These are phyloP conservation scores for Uropsilus gracilis DNA, from an alignment of 2,113 vertebrate species.

Conservation along the genomic window DNA sequence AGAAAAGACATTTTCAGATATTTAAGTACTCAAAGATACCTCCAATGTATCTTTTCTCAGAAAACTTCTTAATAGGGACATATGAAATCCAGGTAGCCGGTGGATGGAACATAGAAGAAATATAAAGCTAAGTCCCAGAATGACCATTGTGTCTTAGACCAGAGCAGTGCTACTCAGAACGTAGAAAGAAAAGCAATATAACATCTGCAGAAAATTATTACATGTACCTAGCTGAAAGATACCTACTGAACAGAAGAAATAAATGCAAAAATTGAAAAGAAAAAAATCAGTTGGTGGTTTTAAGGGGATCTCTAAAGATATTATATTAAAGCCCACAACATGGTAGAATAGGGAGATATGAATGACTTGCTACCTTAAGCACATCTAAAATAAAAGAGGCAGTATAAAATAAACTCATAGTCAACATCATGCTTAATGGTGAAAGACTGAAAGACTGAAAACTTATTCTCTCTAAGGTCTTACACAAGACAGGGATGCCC, in stretches of 20 bases:
- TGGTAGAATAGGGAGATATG: too few species aligned
- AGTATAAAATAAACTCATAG: too few species aligned
- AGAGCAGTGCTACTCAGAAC: background rate
- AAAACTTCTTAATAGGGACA: slow-evolving; percentile 19
- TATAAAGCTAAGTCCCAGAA: background rate
- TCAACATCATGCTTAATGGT: too few species aligned
- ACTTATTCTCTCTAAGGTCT: too few species aligned
- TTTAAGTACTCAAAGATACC: slow-evolving; percentile 4
- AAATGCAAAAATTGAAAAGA: slow-evolving; percentile 5
- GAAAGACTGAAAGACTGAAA: too few species aligned
- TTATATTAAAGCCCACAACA: background rate
- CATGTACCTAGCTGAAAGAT: background rate
- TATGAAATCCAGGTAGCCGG: background rate
- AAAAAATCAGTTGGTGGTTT: background rate
- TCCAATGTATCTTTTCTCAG: background rate
- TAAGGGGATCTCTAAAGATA: slow-evolving; percentile 13
- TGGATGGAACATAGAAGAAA: background rate
- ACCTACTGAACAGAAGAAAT: background rate
- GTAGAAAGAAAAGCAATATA: background rate
- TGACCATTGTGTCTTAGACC: background rate
- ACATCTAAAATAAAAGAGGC: too few species aligned
- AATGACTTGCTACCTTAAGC: too few species aligned
- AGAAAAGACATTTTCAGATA: slow-evolving; percentile 21
- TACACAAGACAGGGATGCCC: too few species aligned
- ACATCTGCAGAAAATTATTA: slow-evolving; percentile 8